These are phyloP conservation scores for Lutjanus argentimaculatus DNA, from an alignment of 2,797 vertebrate genomes.

Conservation along the genomic window DNA sequence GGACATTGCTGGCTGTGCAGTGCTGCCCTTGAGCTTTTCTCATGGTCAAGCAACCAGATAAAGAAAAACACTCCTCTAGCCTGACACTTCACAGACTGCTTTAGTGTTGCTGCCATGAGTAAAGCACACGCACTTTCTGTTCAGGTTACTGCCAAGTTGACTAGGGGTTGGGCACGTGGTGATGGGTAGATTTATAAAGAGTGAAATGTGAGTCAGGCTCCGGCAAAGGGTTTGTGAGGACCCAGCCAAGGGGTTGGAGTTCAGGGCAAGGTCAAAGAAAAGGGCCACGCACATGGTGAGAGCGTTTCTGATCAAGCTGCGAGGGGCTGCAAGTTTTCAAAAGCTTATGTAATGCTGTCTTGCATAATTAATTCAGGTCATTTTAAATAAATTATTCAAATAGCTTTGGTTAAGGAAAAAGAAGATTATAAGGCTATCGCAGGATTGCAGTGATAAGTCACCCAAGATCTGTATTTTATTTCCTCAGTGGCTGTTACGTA, in stretches of 20 bases:
- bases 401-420: constrained; percentile 9
- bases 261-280: constrained; percentile 76
- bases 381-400: constrained; percentile 47
- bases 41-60: constrained; percentile 38
- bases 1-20: constrained; percentile 17
- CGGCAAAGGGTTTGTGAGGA: constrained; percentile 61
- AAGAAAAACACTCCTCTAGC: constrained; percentile 34
- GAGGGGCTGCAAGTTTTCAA: constrained; percentile 10
- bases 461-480: constrained; percentile 10
- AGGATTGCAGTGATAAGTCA: constrained; percentile 5
- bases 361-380: constrained; percentile 52
- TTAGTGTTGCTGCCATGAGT: constrained; percentile 7
- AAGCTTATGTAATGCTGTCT: constrained; percentile 43
- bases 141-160: constrained; percentile 55
- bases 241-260: constrained; percentile 69
- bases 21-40: constrained; percentile 40
- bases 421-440: constrained; percentile 6
- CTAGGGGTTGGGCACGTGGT: constrained; percentile 33
- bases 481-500: constrained; percentile 7
- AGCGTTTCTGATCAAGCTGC: constrained; percentile 19
- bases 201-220: constrained; percentile 74
- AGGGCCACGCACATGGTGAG: constrained; percentile 16
- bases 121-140: constrained; percentile 37
- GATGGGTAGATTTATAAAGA: constrained; percentile 78
- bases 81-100: constrained; percentile 33